These are phyloP conservation scores for Papilio elwesi DNA, from an alignment of 2,888 invertebrate species.

Conservation along the genomic window DNA sequence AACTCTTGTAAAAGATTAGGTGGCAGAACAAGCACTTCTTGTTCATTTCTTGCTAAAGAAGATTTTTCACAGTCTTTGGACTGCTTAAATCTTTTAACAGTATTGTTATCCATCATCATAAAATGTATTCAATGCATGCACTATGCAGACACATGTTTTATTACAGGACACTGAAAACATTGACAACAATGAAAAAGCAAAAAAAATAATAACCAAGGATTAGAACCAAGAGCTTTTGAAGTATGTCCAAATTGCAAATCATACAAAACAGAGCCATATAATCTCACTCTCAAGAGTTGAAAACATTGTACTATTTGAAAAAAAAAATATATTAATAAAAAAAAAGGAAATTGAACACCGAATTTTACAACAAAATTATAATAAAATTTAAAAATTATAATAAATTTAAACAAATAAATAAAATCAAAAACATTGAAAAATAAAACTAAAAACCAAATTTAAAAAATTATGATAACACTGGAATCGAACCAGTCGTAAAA, in stretches of 20 bases:
- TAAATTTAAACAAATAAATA: constrained; percentile 1
- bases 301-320: constrained; percentile 6
- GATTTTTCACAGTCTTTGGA: constrained; percentile 22
- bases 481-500: constrained; percentile 62
- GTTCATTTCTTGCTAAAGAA: constrained; percentile 40
- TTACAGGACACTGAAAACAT: constrained; percentile 27
- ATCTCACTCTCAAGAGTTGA: not conserved
- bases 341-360: not conserved
- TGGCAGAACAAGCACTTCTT: constrained; percentile 72
- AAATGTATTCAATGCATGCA: constrained; percentile 10
- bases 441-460: constrained; percentile 10
- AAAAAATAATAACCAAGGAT: constrained; percentile 25
- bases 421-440: constrained; percentile 1
- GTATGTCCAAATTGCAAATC: constrained; percentile 12
- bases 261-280: constrained; percentile 36
- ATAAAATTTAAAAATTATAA: not conserved
- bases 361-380: not conserved
- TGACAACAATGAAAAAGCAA: constrained; percentile 33
- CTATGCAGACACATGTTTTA: constrained; percentile 12
- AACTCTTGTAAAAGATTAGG: constrained; percentile 75
- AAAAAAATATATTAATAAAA: not conserved
- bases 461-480: constrained; percentile 41
- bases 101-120: constrained; percentile 42
- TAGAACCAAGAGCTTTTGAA: constrained; percentile 25
- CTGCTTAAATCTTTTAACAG: constrained; percentile 38